Evolutionary conservation across 37 sponge, comb jelly and placozoan species (phyloP), one percentile per base, ranked within the genome.

Genomic region (Axinella damicornis): DNA sequence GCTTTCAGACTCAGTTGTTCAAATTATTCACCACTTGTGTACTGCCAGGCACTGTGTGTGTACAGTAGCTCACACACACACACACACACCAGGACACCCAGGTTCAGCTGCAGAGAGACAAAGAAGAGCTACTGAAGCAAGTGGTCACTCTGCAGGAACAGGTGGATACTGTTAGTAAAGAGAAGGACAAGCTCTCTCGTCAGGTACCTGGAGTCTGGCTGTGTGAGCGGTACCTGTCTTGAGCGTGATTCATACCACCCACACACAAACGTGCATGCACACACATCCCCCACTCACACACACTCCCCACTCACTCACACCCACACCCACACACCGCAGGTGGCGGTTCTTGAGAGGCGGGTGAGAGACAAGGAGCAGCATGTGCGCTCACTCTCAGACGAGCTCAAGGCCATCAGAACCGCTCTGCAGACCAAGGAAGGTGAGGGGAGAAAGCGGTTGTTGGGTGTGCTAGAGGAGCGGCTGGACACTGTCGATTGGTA

Each of bases 61-160:
- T n/a, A n/a, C n/a, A n/a, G n/a, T 46, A 46, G 9, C 9, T 46
- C 9, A 46, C 46, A 4, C 9, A 9, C 46, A 46, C 46, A 46
- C 46, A 46, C 46, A 46, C 46, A 17, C 4, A 2, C 0, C 74
- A 65, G 66, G 75, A 37, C 4, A 5, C 25, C 35, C 27, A 24
- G n/a, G 79, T 21, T 6, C 76, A 81, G 68, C 60, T 88, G 34
- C 67, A 25, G 17, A 46, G 58, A 38, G 88, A 88, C 62, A 79
- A 79, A 53, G 82, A 57, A 6, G 76, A 81, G 52, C 76, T 88
- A 0, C 41, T 88, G 54, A 73, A 53, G 1, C 88, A 76, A 37
- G 77, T 88, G 60, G 76, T 76, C 40, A 57, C 76, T 14, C 32
- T 76, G 5, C 82, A 88, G 60, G 25, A 65, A 25, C 61, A 88